Conservation (phyloP, 2,797 vertebrate species). For the Octomys mimax region DNA sequence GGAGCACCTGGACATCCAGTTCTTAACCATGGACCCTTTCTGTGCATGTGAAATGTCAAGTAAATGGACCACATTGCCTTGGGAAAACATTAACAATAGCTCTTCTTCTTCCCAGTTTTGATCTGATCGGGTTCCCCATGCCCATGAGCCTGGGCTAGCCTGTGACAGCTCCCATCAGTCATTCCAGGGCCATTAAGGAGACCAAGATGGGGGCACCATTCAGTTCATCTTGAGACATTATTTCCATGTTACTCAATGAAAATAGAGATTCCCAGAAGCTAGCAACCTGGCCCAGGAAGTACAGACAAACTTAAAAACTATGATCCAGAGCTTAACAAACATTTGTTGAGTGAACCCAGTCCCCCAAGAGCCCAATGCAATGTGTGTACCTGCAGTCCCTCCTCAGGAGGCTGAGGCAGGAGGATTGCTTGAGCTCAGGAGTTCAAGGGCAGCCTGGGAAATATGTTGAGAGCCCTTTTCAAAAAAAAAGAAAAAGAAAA, state of each 20-base stretch:
- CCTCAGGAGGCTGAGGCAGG: background rate
- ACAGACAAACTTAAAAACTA: constrained; percentile 47
- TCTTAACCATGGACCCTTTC: background rate
- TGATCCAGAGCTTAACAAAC: constrained; percentile 51
- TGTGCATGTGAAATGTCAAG: background rate
- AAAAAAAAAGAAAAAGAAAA: background rate
- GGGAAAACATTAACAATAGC: constrained; percentile 15
- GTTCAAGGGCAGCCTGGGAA: background rate
- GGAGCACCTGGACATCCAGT: background rate
- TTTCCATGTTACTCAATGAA: constrained; percentile 47
- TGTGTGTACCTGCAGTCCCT: background rate
- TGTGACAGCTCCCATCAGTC: background rate
- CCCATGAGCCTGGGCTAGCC: background rate
- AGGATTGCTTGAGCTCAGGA: background rate
- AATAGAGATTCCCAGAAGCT: constrained; percentile 43
- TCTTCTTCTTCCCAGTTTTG: background rate
- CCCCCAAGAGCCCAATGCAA: background rate
- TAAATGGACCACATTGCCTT: background rate
- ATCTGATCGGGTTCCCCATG: fast-evolving
- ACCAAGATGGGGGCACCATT: background rate
- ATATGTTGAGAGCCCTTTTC: background rate
- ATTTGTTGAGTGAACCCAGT: background rate
- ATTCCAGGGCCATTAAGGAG: background rate
- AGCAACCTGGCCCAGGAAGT: constrained; percentile 5
- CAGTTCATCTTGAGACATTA: constrained; percentile 24